Conservation (phyloP, 2,113 vertebrate genomes). For the Grantiella picta region DNA sequence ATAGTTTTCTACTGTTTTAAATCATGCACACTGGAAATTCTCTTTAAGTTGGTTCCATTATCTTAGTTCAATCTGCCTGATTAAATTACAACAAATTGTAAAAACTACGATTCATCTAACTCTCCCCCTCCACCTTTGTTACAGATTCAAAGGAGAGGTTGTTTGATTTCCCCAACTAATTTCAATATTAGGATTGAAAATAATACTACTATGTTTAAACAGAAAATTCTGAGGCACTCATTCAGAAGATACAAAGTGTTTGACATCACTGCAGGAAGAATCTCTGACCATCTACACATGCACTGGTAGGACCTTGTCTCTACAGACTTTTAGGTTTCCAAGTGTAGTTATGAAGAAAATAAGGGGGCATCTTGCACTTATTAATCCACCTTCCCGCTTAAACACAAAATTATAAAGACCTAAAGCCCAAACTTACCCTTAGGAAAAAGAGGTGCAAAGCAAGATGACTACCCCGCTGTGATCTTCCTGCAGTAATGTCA, state of each 20-base stretch:
- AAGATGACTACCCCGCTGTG: conserved; percentile 11
- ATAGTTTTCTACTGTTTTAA: background rate
- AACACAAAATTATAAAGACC: background rate
- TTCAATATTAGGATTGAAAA: background rate
- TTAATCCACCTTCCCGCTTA: background rate
- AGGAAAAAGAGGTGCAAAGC: conserved; percentile 40
- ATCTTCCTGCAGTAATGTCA: conserved; percentile 47
- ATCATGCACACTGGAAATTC: background rate
- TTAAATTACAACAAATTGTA: background rate
- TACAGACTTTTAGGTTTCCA: background rate
- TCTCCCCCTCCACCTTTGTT: background rate
- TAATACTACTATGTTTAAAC: background rate
- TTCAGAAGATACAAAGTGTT: background rate
- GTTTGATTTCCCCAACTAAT: background rate
- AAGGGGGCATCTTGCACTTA: background rate
- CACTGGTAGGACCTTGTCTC: background rate
- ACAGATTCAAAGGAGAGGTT: background rate
- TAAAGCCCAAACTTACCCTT: conserved; percentile 29
- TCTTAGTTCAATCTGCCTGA: background rate
- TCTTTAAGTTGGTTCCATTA: background rate
- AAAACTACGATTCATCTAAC: background rate
- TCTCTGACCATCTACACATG: background rate
- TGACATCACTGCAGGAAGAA: background rate
- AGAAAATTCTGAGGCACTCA: background rate
- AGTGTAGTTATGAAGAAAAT: background rate